phyloP scores from a whole-genome alignment of 1,140 invertebrate species.

The Battus philenor region DNA sequence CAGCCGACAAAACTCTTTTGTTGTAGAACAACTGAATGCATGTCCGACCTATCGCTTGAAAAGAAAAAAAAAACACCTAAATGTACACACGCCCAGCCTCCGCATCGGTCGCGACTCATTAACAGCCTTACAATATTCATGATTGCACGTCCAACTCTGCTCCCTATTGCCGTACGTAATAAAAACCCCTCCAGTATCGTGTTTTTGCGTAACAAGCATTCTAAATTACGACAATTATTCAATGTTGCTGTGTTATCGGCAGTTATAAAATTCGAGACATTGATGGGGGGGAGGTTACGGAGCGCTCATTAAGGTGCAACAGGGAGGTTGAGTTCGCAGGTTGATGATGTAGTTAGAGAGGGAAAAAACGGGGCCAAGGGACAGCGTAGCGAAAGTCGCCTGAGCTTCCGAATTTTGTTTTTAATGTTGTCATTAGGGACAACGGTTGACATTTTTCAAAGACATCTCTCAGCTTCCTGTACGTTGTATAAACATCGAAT shows the following conservation, averaged over 20 bases:
- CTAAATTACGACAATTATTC: conserved; percentile 69
- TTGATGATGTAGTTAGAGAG: conserved; percentile 35
- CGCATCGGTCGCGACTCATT: conserved; percentile 15
- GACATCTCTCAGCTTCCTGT: no score
- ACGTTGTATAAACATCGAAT: no score
- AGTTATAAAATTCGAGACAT: conserved; percentile 40
- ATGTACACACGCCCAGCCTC: conserved; percentile 2
- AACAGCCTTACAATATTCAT: conserved; percentile 15
- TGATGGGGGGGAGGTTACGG: conserved; percentile 17
- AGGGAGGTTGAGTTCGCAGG: conserved; percentile 20
- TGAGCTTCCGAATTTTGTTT: conserved; percentile 27
- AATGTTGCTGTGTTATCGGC: conserved; percentile 60
- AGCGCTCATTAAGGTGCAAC: conserved; percentile 49
- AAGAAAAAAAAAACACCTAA: conserved; percentile 16
- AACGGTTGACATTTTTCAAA: neutral
- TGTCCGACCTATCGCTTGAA: conserved; percentile 16
- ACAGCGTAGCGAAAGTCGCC: conserved; percentile 19
- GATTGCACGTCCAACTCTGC: conserved; percentile 12
- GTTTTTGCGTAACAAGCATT: conserved; percentile 59
- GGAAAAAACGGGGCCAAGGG: conserved; percentile 25
- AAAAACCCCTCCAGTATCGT: conserved; percentile 34
- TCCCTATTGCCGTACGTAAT: conserved; percentile 27
- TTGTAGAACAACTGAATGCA: conserved; percentile 8
- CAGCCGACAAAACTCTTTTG: conserved; percentile 15
- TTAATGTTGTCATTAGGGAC: conserved; percentile 15